Evolutionary conservation across 2,113 vertebrate genomes (phyloP), one percentile per base, ranked within the genome.

Genomic region (Myiagra hebetior): DNA sequence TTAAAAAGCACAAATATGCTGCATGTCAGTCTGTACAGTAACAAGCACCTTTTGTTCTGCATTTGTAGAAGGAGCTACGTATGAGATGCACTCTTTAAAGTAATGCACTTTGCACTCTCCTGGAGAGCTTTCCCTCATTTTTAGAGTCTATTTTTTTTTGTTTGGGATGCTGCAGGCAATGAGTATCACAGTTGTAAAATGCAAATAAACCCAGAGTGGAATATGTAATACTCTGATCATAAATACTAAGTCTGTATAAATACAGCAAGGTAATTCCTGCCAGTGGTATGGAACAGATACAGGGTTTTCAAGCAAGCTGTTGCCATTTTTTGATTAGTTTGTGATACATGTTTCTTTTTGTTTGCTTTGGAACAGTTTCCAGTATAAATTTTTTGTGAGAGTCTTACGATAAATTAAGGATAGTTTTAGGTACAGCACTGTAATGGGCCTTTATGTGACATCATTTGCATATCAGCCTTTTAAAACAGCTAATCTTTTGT

Each of bases 81-180:
- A 15, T 5, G 53, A 41, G 59, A 92, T 95, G 96, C 97, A 97
- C 98, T 98, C 97, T 97, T 89, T n/a, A 87, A 96, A 94, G 85
- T 62, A 80, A 96, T 15, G 98, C 98, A 98, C 98, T 98, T 98
- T 98, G 89, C 78, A 77, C 92, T 94, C 92, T 90, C 92, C 63
- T 74, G 65, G 92, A 95, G 91, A 93, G 55, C 69, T 86, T 94
- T 84, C 75, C 62, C 63, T 92, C 37, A 11, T 72, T 97, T 95
- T 93, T 92, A 70, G 79, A 84, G 90, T 59, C 39, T 78, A 3
- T 42, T 56, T 42, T 59, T 63, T 63, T 84, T 76, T 63, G 46
- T 93, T 81, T 74, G 24, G 31, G 70, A 39, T 83, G 70, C 84
- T 91, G 73, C 59, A 88, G 67, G 67, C 73, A 93, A 16, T 27